Percentiles rank a stretch among this genome's conserved stretches.
phyloP scores from a whole-genome alignment of 2,797 vertebrate species.

The Myotis myotis region DNA sequence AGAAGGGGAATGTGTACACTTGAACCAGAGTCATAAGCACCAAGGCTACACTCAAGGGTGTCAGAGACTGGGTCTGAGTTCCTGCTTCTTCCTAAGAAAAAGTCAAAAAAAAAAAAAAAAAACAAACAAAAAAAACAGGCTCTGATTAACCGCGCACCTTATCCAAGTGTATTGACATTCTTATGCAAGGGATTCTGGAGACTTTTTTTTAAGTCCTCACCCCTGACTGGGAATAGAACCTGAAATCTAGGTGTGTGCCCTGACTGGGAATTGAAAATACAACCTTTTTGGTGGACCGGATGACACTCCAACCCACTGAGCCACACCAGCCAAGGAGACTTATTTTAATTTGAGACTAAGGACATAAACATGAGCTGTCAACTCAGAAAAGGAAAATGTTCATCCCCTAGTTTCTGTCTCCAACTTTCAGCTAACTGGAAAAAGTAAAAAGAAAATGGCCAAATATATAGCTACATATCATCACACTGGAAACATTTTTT shows the following conservation, averaged over 20 bases:
- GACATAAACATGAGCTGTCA: background rate
- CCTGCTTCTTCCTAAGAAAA: background rate
- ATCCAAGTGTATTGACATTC: background rate
- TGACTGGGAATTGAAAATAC: background rate
- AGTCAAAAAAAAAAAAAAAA: background rate
- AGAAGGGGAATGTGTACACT: background rate
- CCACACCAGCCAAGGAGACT: background rate
- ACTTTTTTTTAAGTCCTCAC: background rate
- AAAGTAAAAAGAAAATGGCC: background rate
- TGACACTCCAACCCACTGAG: background rate
- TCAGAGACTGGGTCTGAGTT: background rate
- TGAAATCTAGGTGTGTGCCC: background rate
- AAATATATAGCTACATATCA: background rate
- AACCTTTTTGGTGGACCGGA: background rate
- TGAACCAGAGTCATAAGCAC: background rate
- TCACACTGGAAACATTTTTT: background rate
- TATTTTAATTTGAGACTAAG: constrained; percentile 4
- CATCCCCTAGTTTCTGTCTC: background rate
- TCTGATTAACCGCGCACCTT: background rate
- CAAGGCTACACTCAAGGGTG: background rate
- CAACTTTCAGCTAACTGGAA: background rate
- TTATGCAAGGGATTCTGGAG: background rate
- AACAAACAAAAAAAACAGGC: background rate
- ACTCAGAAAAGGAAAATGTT: background rate
- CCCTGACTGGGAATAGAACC: background rate